Evolutionary conservation across 2,888 invertebrate species (phyloP), one percentile per base, ranked within the genome.

Genomic region (Drosophila putrida): DNA sequence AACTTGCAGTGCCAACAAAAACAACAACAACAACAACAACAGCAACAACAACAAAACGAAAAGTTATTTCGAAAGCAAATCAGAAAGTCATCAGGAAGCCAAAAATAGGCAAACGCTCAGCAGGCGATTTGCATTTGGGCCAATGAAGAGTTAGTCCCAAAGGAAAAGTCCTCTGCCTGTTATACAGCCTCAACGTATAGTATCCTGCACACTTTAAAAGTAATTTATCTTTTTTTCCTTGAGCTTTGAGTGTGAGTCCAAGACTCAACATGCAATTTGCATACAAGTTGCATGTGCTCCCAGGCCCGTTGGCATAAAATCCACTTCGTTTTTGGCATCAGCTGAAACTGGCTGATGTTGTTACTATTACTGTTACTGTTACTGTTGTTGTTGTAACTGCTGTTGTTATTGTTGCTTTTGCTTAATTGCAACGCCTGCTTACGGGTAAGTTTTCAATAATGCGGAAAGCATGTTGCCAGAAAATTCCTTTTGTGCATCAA

Each of bases 401-500:
- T 53, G 20, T 11, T 58, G 64, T 25, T 62, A 54, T 31, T 57
- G 61, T 43, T 67, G 49, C 38, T 54, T 50, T 39, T 43, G 61
- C 31, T 58, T 87, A 87, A 87, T 87, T 85, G 80, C 82, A 74
- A 47, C 61, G 58, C 50, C 66, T 70, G 68, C 87, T 69, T 63
- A 81, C 81, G 75, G 65, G 62, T 80, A 84, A 88, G 78, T 88
- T 88, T 78, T 78, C 88, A 84, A 86, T 84, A 88, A 85, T 76
- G 80, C 73, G 71, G 75, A 80, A 82, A 79, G 68, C 80, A 65
- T 80, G 80, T 81, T 62, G 57, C 75, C 62, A 65, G 62, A 43
- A 59, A 49, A 77, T 71, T 73, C 62, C 71, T 84, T 72, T 82
- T 76, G 76, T 75, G 44, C 78, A 71, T 68, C 76, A 82, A 75